Conservation (phyloP, 2,888 invertebrate genomes). For the Drosophila phalerata region DNA sequence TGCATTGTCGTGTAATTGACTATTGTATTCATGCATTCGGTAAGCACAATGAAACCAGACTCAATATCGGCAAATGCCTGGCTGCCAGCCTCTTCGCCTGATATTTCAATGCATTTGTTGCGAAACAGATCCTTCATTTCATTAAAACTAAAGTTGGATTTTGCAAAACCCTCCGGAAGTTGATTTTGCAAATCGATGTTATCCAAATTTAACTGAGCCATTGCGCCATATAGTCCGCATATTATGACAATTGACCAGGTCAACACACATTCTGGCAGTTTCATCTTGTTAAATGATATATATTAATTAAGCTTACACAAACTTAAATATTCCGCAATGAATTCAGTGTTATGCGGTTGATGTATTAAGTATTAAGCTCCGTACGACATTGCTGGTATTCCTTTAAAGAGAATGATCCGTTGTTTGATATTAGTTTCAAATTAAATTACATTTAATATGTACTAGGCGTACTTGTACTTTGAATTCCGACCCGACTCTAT, state of each 20-base stretch:
- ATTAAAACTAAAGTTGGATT: slow-evolving; percentile 80
- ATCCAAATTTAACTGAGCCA: slow-evolving; percentile 58
- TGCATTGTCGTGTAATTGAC: slow-evolving; percentile 88
- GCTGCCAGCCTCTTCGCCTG: slow-evolving; percentile 86
- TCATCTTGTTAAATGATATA: slow-evolving; percentile 40
- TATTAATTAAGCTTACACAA: slow-evolving; percentile 23
- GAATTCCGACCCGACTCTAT: slow-evolving; percentile 34
- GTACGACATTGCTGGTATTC: slow-evolving; percentile 18
- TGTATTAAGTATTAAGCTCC: slow-evolving; percentile 20
- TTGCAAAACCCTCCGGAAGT: slow-evolving; percentile 75
- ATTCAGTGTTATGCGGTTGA: slow-evolving; percentile 2
- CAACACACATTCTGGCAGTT: slow-evolving; percentile 28
- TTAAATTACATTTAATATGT: slow-evolving; percentile 10
- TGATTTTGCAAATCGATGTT: slow-evolving; percentile 70
- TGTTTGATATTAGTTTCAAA: slow-evolving; percentile 16
- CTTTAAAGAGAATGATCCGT: slow-evolving; percentile 13
- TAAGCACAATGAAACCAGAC: slow-evolving; percentile 84
- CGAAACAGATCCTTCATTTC: slow-evolving; percentile 87
- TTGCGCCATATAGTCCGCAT: slow-evolving; percentile 11
- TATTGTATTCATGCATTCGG: slow-evolving; percentile 87
- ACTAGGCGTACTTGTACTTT: slow-evolving; percentile 42
- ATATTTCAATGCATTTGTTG: slow-evolving; percentile 89
- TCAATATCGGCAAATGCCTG: slow-evolving; percentile 87
- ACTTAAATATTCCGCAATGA: slow-evolving; percentile 15
- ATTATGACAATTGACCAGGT: slow-evolving; percentile 30